Conservation (phyloP, 2,113 vertebrate genomes). For the Gambusia holbrooki region DNA sequence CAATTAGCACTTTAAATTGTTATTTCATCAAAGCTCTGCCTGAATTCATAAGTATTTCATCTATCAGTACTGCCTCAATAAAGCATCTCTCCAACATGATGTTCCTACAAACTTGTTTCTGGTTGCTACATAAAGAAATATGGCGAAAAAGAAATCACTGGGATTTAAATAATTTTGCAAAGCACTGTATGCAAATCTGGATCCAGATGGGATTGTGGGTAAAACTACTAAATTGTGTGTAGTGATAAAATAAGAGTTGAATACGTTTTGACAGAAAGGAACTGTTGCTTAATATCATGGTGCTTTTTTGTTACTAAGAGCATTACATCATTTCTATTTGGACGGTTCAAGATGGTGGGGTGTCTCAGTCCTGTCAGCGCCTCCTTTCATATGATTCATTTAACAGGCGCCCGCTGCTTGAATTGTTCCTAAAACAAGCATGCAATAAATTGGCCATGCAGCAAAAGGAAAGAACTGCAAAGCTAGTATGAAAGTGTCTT, state of each 20-base stretch:
- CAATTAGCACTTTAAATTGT: background rate
- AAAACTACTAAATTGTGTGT: conserved; percentile 15
- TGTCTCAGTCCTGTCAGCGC: background rate
- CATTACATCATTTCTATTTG: conserved; percentile 9
- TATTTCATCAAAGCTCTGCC: background rate
- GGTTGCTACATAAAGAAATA: no score
- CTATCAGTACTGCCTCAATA: background rate
- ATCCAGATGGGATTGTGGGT: conserved; percentile 6
- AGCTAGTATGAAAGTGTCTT: background rate
- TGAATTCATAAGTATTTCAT: background rate
- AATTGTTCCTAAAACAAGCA: background rate
- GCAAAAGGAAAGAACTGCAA: background rate
- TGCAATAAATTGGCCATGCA: background rate
- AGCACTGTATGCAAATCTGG: background rate
- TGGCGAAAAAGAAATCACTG: background rate
- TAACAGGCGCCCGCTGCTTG: conserved; percentile 21
- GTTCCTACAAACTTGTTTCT: no score
- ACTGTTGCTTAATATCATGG: conserved; percentile 13
- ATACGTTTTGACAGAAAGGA: background rate
- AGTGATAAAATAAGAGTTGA: background rate
- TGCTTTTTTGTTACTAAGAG: conserved; percentile 3
- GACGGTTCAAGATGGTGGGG: conserved; percentile 5
- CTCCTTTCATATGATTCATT: conserved; percentile 12
- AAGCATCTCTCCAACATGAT: no score
- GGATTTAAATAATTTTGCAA: background rate